Percentiles rank a stretch among this genome's conserved stretches.
phyloP scores from a whole-genome alignment of 2,113 vertebrate genomes.

The Semnornis frantzii region DNA sequence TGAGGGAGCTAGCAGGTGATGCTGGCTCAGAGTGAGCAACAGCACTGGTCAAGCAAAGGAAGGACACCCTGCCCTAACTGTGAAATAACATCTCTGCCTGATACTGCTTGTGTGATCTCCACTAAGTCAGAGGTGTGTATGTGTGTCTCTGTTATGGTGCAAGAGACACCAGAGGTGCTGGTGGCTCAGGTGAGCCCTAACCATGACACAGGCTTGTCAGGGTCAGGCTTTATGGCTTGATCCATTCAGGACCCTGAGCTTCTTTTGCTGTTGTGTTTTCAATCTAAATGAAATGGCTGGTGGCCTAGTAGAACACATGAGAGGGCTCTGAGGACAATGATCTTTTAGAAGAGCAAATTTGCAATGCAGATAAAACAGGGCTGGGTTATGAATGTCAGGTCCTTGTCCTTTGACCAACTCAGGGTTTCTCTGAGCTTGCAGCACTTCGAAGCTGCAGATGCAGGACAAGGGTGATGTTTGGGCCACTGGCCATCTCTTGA shows the following conservation, averaged over 20 bases:
- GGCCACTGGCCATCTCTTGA: constrained; percentile 7
- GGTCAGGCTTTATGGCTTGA: background rate
- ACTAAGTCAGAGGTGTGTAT: background rate
- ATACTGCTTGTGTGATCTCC: background rate
- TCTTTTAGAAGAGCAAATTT: background rate
- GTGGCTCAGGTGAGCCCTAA: background rate
- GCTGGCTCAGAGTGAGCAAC: background rate
- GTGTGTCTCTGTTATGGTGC: background rate
- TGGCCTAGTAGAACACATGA: background rate
- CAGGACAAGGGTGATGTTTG: background rate
- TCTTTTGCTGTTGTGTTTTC: background rate
- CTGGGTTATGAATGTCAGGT: background rate
- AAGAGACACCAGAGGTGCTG: background rate
- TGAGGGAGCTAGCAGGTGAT: background rate
- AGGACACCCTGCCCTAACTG: background rate
- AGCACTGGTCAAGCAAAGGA: background rate
- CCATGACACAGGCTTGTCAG: rapidly evolving
- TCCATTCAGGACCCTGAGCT: background rate
- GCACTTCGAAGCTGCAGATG: background rate
- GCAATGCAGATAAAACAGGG: background rate
- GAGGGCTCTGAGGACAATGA: background rate
- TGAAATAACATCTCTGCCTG: background rate
- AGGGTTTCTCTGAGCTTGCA: background rate
- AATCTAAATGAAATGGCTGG: background rate
- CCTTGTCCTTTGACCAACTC: background rate